A percentile compares a stretch with the other conserved stretches of the same genome.
Conservation (phyloP, 2,888 invertebrate genomes). For the Aleiodes alternator region DNA sequence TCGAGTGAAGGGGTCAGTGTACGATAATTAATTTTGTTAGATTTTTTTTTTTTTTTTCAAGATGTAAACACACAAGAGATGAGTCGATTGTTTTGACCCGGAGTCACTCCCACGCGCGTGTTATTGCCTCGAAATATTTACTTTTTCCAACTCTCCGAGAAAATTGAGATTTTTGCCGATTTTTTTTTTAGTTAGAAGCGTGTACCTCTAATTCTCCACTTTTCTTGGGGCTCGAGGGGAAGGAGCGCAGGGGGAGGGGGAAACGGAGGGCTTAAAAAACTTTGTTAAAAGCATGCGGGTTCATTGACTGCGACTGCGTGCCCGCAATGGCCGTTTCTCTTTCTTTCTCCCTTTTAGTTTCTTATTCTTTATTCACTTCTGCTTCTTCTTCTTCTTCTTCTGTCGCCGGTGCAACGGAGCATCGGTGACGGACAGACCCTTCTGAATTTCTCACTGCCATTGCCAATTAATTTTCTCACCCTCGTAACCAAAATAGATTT, state of each 20-base stretch:
- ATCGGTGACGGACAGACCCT: conserved; percentile 46
- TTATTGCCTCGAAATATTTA: too few relatives aligned
- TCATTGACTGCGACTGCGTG: conserved; percentile 48
- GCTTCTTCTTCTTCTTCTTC: conserved; percentile 22
- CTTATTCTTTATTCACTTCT: conserved; percentile 29
- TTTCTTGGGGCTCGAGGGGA: not conserved
- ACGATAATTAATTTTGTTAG: conserved; percentile 44
- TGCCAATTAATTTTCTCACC: conserved; percentile 47
- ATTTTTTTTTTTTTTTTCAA: too few relatives aligned
- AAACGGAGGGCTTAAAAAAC: conserved; percentile 40
- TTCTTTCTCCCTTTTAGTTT: conserved; percentile 24
- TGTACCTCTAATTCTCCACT: not conserved
- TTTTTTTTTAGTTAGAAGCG: not conserved
- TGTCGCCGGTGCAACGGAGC: conserved; percentile 35
- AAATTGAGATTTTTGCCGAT: not conserved
- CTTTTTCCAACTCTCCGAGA: too few relatives aligned
- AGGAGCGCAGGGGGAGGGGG: conserved; percentile 12
- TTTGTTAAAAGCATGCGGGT: conserved; percentile 47
- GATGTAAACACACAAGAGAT: too few relatives aligned
- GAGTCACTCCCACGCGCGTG: too few relatives aligned
- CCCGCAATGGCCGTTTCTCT: conserved; percentile 42
- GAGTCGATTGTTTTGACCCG: too few relatives aligned
- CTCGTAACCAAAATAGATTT: conserved; percentile 26
- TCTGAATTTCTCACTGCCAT: conserved; percentile 49
- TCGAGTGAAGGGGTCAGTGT: conserved; percentile 54